phyloP scores from a whole-genome alignment of 1,140 invertebrate species.

The Neotoxoptera formosana region DNA sequence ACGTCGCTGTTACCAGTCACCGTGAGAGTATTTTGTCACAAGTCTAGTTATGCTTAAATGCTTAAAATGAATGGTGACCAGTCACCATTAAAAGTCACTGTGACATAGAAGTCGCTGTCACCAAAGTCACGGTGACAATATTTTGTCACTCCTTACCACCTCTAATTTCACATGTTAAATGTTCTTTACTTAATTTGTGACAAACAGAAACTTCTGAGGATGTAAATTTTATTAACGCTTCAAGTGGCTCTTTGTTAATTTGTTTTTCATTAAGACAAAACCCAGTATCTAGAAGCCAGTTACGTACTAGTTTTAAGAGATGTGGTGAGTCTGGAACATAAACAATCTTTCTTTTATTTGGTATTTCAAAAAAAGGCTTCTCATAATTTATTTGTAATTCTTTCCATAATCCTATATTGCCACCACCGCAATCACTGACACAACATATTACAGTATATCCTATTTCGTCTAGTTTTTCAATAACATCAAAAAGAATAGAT shows the following conservation, averaged over 20 bases:
- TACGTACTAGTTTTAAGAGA: not conserved
- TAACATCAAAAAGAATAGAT: slow-evolving; percentile 26
- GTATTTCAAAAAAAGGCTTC: not conserved
- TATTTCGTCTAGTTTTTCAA: not conserved
- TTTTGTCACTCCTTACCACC: too few species aligned
- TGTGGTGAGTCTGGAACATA: not conserved
- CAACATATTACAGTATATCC: not conserved
- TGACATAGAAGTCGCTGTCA: too few species aligned
- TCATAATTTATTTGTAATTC: not conserved
- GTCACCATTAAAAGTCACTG: too few species aligned
- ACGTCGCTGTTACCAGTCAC: too few species aligned
- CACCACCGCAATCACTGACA: not conserved
- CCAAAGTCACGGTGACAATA: too few species aligned
- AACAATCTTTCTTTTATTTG: not conserved
- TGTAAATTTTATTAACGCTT: too few species aligned
- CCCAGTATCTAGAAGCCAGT: not conserved
- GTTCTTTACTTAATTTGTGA: not conserved
- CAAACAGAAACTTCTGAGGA: not conserved
- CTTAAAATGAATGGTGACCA: too few species aligned
- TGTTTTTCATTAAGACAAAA: not conserved
- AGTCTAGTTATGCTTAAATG: too few species aligned
- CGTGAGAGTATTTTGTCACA: too few species aligned
- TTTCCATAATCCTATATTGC: not conserved
- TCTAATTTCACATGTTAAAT: too few species aligned
- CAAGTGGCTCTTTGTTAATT: too few species aligned